These are phyloP conservation scores for Dryadula phaetusa DNA, from an alignment of 2,888 invertebrate species.

Conservation along the genomic window DNA sequence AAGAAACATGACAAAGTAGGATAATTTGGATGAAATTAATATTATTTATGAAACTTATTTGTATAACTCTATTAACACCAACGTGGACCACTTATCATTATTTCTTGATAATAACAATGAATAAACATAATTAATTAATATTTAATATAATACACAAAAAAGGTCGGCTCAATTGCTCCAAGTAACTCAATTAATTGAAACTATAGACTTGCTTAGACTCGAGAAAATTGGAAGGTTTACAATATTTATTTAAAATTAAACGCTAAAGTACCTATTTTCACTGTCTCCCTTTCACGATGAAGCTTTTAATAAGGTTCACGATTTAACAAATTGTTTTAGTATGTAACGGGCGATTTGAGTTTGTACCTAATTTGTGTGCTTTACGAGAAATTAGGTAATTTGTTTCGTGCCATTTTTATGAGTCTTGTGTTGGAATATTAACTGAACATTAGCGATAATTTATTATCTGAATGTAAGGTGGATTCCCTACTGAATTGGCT, in stretches of 20 bases:
- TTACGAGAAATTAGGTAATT: slow-evolving; percentile 76
- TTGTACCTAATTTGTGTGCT: slow-evolving; percentile 70
- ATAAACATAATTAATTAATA: neutral
- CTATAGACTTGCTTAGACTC: neutral
- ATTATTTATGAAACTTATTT: no score
- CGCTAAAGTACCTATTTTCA: slow-evolving; percentile 53
- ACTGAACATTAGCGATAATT: slow-evolving; percentile 54
- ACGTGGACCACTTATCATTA: no score
- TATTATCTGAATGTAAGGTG: slow-evolving; percentile 54
- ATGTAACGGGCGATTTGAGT: slow-evolving; percentile 71
- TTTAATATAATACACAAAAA: neutral
- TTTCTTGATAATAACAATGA: no score
- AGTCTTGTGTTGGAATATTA: slow-evolving; percentile 61
- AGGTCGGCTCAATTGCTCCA: neutral
- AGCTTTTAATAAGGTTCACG: slow-evolving; percentile 69
- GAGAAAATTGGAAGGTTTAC: slow-evolving; percentile 49
- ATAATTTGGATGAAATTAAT: no score
- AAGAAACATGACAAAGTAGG: no score
- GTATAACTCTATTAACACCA: no score
- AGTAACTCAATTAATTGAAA: neutral
- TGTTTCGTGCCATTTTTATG: slow-evolving; percentile 67
- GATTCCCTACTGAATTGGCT: slow-evolving; percentile 45
- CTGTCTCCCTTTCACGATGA: slow-evolving; percentile 58
- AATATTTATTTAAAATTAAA: slow-evolving; percentile 68
- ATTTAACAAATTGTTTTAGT: slow-evolving; percentile 72